These are phyloP conservation scores for Illadopsis cleaveri DNA, from an alignment of 2,113 vertebrate species.

Conservation along the genomic window DNA sequence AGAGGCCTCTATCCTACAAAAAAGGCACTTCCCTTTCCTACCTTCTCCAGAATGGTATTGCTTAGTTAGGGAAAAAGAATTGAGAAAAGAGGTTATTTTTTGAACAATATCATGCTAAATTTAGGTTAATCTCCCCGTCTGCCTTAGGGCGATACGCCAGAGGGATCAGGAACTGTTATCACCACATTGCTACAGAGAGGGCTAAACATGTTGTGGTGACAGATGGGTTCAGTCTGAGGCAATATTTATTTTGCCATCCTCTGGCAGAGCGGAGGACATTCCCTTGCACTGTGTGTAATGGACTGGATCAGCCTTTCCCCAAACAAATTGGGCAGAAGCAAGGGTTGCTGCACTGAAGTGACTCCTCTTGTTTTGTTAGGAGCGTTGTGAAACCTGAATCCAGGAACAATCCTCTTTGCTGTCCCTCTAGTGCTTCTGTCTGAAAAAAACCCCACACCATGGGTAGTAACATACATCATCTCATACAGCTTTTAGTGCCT, in stretches of 20 bases:
- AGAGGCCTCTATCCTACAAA: not conserved
- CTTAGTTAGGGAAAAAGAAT: not conserved
- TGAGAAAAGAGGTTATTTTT: not conserved
- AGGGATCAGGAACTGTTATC: not conserved
- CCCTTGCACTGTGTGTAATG: not conserved
- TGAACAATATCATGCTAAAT: not conserved
- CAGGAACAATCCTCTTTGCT: not conserved
- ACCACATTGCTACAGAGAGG: not conserved
- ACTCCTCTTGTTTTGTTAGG: not conserved
- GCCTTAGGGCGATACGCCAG: not conserved
- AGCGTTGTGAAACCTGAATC: not conserved
- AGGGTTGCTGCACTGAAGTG: not conserved
- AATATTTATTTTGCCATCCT: not conserved
- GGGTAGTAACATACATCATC: not conserved
- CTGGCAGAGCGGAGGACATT: not conserved
- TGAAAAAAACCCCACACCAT: not conserved
- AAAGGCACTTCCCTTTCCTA: conserved; percentile 49
- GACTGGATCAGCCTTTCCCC: not conserved
- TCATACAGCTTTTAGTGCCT: not conserved
- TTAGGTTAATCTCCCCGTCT: not conserved
- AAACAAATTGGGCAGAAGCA: not conserved
- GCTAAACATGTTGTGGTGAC: not conserved
- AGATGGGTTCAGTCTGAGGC: not conserved
- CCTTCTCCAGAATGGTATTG: not conserved
- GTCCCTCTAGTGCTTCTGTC: not conserved